A percentile compares a stretch with the other conserved stretches of the same genome.
Conservation (phyloP, 2,113 vertebrate species). For the Gymnobelideus leadbeateri region DNA sequence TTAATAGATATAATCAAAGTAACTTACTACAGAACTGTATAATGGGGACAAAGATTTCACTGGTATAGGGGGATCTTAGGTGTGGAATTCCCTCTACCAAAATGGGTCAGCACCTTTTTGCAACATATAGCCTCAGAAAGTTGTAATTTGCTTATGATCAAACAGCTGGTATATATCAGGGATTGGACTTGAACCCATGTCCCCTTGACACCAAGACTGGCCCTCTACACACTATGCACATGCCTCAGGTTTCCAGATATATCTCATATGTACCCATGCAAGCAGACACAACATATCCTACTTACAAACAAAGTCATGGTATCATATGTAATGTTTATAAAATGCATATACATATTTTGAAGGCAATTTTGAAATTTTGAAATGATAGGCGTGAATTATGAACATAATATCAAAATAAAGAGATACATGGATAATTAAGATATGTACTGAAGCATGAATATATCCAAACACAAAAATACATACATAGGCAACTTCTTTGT, state of each 20-base stretch:
- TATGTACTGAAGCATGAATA: background rate
- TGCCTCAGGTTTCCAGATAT: background rate
- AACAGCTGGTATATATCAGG: background rate
- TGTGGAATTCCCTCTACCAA: background rate
- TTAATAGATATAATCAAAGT: background rate
- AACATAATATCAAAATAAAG: background rate
- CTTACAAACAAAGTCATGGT: background rate
- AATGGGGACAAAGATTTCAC: background rate
- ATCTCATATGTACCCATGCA: background rate
- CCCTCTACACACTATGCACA: background rate
- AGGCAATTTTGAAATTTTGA: background rate
- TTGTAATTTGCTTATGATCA: background rate
- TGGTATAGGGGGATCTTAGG: background rate
- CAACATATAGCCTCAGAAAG: background rate
- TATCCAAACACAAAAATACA: background rate
- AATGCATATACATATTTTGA: background rate
- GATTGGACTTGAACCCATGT: background rate
- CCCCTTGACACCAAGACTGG: background rate
- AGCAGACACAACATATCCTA: background rate
- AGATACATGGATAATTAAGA: background rate
- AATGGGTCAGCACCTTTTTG: background rate
- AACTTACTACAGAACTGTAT: background rate
- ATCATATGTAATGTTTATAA: background rate
- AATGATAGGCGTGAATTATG: background rate
- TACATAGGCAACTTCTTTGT: background rate